Percentiles rank a stretch among this genome's conserved stretches.
Evolutionary conservation across 2,113 vertebrate genomes (phyloP).

Genomic region (Polyodon spathula): DNA sequence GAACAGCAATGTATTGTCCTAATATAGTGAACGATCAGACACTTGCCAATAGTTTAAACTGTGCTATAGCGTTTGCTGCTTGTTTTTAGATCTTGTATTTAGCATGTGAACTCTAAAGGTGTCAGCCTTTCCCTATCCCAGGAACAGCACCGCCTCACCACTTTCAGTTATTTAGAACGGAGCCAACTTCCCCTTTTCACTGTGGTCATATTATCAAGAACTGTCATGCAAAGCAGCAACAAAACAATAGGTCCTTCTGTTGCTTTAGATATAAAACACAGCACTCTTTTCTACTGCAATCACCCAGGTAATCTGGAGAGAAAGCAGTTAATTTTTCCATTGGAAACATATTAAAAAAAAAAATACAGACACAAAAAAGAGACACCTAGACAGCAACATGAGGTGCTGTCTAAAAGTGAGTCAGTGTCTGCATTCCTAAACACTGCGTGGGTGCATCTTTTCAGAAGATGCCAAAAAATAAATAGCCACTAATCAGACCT

Average conservation of each 20-base stretch:
- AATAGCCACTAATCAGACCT: too few species aligned
- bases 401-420: conserved; percentile 17
- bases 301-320: too few species aligned
- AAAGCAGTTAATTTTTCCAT: too few species aligned
- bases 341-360: conserved; percentile 6
- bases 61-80: too few species aligned
- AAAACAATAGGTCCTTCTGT: neutral
- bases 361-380: too few species aligned
- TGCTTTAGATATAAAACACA: neutral
- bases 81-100: too few species aligned
- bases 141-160: too few species aligned
- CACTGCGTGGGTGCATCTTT: conserved; percentile 7
- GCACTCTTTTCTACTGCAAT: neutral
- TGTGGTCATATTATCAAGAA: neutral
- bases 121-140: neutral
- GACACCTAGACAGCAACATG: conserved; percentile 7
- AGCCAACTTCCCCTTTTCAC: neutral
- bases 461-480: neutral
- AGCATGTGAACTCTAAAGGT: too few species aligned
- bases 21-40: too few species aligned
- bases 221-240: neutral
- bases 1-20: too few species aligned
- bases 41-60: too few species aligned
- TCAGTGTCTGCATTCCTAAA: conserved; percentile 11
- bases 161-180: neutral